Evolutionary conservation across 2,113 vertebrate species (phyloP).

Genomic region (Clinocottus analis): DNA sequence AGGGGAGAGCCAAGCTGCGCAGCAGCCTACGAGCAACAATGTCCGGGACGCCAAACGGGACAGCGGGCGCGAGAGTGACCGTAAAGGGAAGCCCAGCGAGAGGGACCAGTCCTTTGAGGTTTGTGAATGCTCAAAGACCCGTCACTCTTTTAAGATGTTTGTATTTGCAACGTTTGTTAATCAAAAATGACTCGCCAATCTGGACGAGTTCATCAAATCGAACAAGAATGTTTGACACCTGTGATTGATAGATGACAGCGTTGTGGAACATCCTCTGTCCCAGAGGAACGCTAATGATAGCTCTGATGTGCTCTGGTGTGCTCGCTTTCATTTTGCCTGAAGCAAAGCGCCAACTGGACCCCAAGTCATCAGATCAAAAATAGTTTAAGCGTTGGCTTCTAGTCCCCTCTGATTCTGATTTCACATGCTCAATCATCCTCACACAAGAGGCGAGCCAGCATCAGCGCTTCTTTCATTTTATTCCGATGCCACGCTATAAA

Average conservation of each 20-base stretch:
- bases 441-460: not conserved
- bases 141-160: not conserved
- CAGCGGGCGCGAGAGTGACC: conserved; percentile 76
- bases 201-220: not conserved
- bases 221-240: not conserved
- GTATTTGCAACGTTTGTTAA: not conserved
- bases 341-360: conserved; percentile 51
- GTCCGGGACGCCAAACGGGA: conserved; percentile 60
- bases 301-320: conserved; percentile 40
- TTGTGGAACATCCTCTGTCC: conserved; percentile 25
- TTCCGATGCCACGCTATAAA: not conserved
- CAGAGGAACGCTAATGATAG: conserved; percentile 32
- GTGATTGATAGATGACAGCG: not conserved
- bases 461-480: not conserved
- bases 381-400: conserved; percentile 25
- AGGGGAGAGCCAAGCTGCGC: conserved; percentile 69
- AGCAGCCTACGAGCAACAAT: conserved; percentile 56
- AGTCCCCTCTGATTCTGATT: conserved; percentile 44
- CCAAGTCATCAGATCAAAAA: conserved; percentile 55
- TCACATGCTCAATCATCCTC: conserved; percentile 23
- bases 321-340: conserved; percentile 47
- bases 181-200: not conserved
- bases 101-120: conserved; percentile 88
- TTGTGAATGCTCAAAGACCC: conserved; percentile 58
- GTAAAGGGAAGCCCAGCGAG: conserved; percentile 79